phyloP scores from a whole-genome alignment of 2,797 vertebrate genomes.

The Syndactyla subalaris region DNA sequence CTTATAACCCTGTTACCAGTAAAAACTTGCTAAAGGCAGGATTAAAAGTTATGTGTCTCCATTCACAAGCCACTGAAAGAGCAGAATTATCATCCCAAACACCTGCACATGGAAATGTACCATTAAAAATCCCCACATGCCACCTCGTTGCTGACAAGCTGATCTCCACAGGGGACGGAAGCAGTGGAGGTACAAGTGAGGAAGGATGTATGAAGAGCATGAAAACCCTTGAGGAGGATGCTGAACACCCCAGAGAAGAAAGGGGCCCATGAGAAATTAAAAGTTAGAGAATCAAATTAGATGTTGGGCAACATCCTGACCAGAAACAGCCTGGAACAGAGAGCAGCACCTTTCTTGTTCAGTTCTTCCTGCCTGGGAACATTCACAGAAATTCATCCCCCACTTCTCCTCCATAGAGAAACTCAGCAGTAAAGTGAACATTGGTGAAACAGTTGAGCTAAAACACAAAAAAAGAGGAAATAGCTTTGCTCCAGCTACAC shows the following conservation, averaged over 20 bases:
- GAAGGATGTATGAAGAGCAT: background rate
- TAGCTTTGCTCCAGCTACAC: background rate
- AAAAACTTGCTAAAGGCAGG: background rate
- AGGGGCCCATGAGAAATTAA: background rate
- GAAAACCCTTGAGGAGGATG: background rate
- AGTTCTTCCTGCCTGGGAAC: background rate
- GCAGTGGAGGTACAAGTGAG: background rate
- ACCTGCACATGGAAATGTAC: accelerated
- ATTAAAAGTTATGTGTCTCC: accelerated
- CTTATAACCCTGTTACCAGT: background rate
- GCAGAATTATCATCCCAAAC: background rate
- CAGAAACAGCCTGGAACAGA: background rate
- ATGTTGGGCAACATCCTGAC: background rate
- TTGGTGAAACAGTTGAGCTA: background rate
- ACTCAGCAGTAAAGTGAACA: background rate
- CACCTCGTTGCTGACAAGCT: background rate
- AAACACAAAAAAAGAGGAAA: background rate
- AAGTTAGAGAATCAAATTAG: no score
- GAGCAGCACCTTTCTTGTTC: accelerated
- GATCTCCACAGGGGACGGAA: background rate
- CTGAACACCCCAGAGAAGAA: background rate
- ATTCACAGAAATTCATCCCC: background rate
- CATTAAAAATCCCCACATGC: background rate
- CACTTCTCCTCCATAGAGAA: background rate
- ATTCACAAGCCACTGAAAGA: background rate